Percentiles rank a stretch among this genome's conserved stretches.
phyloP scores from a whole-genome alignment of 2,113 vertebrate species.

The Trichechus manatus region DNA sequence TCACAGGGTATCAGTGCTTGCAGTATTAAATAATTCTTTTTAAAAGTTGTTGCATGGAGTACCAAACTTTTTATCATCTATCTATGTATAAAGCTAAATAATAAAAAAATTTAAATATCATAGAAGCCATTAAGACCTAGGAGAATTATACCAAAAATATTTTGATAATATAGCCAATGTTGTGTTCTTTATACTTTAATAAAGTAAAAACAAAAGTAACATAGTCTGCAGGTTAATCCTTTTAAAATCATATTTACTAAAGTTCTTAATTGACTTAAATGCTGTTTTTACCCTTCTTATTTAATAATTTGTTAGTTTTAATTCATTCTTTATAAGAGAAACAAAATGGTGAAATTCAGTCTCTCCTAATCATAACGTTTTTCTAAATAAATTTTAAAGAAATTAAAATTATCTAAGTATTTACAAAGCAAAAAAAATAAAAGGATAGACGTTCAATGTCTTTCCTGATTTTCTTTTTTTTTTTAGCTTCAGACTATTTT shows the following conservation, averaged over 20 bases:
- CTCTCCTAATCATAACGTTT: background rate
- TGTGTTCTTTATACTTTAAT: slow-evolving; percentile 25
- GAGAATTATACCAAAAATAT: slow-evolving; percentile 45
- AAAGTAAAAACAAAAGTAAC: background rate
- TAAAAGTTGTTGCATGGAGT: background rate
- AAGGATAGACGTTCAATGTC: background rate
- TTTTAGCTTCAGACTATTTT: background rate
- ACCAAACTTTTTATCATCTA: background rate
- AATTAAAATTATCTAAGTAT: slow-evolving; percentile 31
- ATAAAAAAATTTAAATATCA: slow-evolving; percentile 14
- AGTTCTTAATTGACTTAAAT: slow-evolving; percentile 22
- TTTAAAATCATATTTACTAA: slow-evolving; percentile 1
- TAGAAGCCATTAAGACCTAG: background rate
- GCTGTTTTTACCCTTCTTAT: background rate
- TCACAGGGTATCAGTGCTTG: background rate
- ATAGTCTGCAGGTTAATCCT: slow-evolving; percentile 32
- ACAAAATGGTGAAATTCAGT: background rate
- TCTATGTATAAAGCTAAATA: slow-evolving; percentile 17
- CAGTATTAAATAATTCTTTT: slow-evolving; percentile 57
- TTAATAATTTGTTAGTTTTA: slow-evolving; percentile 34
- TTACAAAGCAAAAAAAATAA: slow-evolving; percentile 35
- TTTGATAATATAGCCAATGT: slow-evolving; percentile 9
- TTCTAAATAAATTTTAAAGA: slow-evolving; percentile 38
- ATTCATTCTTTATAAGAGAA: slow-evolving; percentile 52
- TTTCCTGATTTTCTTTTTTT: slow-evolving; percentile 4